phyloP scores from a whole-genome alignment of 2,888 invertebrate species.

The Malthinus seriepunctatus region DNA sequence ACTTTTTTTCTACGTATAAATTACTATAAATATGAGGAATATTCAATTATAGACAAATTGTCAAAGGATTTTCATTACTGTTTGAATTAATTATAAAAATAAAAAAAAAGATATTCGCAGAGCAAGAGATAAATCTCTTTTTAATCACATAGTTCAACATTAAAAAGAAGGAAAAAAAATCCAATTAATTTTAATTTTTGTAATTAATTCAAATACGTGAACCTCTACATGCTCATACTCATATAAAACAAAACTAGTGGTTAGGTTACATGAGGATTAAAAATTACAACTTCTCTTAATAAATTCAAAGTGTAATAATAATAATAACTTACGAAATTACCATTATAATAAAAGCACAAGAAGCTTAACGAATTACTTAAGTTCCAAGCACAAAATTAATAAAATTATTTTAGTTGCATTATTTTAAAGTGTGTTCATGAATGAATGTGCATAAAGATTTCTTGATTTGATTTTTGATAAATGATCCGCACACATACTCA shows the following conservation, averaged over 20 bases:
- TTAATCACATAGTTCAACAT: too few relatives aligned
- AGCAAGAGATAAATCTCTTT: too few relatives aligned
- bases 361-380: conserved; percentile 19
- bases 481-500: too few relatives aligned
- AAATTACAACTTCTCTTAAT: conserved; percentile 6
- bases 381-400: conserved; percentile 20
- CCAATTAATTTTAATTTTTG: neutral
- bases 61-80: too few relatives aligned
- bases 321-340: neutral
- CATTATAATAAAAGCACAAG: conserved; percentile 19
- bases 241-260: neutral
- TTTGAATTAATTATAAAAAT: too few relatives aligned
- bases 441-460: conserved; percentile 3
- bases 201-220: conserved; percentile 1
- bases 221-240: neutral
- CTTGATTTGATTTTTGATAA: too few relatives aligned
- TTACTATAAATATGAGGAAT: too few relatives aligned
- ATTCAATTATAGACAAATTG: too few relatives aligned
- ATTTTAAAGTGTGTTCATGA: conserved; percentile 13
- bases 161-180: too few relatives aligned
- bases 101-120: too few relatives aligned
- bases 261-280: neutral
- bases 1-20: too few relatives aligned
- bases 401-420: conserved; percentile 8
- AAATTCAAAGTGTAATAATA: neutral